A percentile compares a stretch with the other conserved stretches of the same genome.
These are phyloP conservation scores for Pachycephala philippinensis DNA, from an alignment of 2,113 vertebrate genomes.

Conservation along the genomic window DNA sequence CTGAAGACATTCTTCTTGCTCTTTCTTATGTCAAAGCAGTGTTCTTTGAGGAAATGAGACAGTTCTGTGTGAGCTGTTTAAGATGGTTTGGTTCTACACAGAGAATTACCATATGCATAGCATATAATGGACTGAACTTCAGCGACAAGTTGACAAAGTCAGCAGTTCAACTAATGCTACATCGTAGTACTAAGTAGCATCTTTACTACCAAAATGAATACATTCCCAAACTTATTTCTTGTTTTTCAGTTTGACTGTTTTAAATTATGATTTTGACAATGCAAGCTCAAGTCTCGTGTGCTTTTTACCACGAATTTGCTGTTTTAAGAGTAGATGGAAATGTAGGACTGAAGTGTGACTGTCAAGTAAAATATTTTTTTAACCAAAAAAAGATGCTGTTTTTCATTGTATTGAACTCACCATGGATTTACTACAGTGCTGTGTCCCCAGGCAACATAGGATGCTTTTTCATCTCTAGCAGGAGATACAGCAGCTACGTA, in stretches of 20 bases:
- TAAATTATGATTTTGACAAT: background rate
- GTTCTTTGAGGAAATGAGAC: background rate
- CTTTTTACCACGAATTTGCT: background rate
- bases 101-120: background rate
- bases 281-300: background rate
- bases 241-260: background rate
- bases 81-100: background rate
- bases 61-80: background rate
- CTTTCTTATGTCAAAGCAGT: background rate
- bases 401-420: slow-evolving; percentile 68
- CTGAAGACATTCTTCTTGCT: background rate
- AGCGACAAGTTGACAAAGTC: background rate
- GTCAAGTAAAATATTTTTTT: background rate
- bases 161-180: background rate
- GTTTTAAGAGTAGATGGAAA: background rate
- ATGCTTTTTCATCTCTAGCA: slow-evolving; percentile 86
- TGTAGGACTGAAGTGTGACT: background rate
- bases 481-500: slow-evolving; percentile 91
- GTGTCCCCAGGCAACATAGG: slow-evolving; percentile 95
- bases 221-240: background rate
- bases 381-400: background rate
- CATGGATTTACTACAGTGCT: slow-evolving; percentile 92
- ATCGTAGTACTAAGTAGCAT: background rate
- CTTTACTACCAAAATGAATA: background rate
- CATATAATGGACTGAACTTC: background rate